Evolutionary conservation across 2,113 vertebrate genomes (phyloP).

Genomic region (Macrotis lagotis): DNA sequence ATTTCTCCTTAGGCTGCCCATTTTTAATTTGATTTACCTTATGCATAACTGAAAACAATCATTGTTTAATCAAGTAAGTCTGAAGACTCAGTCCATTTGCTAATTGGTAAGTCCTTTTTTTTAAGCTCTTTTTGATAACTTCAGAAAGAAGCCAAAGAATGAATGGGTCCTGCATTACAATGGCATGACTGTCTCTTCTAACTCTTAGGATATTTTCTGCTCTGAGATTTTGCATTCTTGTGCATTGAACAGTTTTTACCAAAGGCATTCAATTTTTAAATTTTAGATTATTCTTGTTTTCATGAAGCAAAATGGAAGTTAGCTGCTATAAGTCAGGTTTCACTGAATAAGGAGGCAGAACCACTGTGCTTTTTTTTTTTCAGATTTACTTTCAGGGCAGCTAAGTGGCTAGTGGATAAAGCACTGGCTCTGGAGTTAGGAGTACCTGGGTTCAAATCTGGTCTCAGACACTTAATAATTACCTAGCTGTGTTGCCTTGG

Average conservation of each 20-base stretch:
- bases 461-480: no score
- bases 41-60: not conserved
- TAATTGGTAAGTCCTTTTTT: not conserved
- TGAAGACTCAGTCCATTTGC: not conserved
- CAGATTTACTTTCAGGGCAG: not conserved
- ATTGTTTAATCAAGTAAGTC: not conserved
- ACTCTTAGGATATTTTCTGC: not conserved
- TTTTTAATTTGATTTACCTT: not conserved
- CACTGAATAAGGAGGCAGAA: no score
- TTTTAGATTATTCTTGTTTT: no score
- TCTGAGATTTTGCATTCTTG: not conserved
- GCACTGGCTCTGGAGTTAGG: no score
- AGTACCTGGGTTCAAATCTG: no score
- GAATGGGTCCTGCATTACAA: not conserved
- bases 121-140: not conserved
- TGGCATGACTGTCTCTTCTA: not conserved
- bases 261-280: no score
- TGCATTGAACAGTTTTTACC: not conserved
- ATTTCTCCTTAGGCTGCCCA: not conserved
- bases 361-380: not conserved
- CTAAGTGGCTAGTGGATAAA: no score
- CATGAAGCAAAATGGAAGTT: no score
- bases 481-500: no score
- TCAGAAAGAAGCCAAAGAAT: not conserved
- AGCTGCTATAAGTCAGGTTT: no score